Evolutionary conservation across 2,888 invertebrate species (phyloP).

Genomic region (Chloroclysta siterata): DNA sequence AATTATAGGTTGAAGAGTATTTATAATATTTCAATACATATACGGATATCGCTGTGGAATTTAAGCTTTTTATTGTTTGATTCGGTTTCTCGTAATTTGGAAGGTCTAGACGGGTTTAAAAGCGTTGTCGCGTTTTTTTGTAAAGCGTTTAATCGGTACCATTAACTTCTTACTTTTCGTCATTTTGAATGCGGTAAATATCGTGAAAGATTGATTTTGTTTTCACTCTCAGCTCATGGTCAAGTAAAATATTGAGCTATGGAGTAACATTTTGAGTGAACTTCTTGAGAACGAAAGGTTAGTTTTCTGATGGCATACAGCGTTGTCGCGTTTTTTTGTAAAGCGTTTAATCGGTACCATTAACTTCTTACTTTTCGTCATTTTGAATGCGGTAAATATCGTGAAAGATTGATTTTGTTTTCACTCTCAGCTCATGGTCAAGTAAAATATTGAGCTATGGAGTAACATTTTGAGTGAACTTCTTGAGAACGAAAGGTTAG

Average conservation of each 20-base stretch:
- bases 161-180: conserved; percentile 39
- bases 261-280: no score
- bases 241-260: no score
- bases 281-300: no score
- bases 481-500: no score
- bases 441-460: no score
- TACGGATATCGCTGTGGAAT: conserved; percentile 80
- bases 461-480: no score
- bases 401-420: conserved; percentile 18
- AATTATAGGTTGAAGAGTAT: conserved; percentile 83
- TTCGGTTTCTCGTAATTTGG: conserved; percentile 76
- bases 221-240: background rate
- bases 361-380: conserved; percentile 37
- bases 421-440: background rate
- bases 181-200: conserved; percentile 32
- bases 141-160: conserved; percentile 34
- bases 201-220: conserved; percentile 24
- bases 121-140: conserved; percentile 42
- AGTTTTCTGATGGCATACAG: conserved; percentile 7
- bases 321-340: conserved; percentile 37
- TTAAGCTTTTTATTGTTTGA: conserved; percentile 78
- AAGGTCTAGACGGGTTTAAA: conserved; percentile 76
- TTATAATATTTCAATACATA: conserved; percentile 82
- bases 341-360: conserved; percentile 35
- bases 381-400: conserved; percentile 31